These are phyloP conservation scores for Amphiura filiformis DNA, from an alignment of 35 echinoderm and acorn worm genomes.

Conservation along the genomic window DNA sequence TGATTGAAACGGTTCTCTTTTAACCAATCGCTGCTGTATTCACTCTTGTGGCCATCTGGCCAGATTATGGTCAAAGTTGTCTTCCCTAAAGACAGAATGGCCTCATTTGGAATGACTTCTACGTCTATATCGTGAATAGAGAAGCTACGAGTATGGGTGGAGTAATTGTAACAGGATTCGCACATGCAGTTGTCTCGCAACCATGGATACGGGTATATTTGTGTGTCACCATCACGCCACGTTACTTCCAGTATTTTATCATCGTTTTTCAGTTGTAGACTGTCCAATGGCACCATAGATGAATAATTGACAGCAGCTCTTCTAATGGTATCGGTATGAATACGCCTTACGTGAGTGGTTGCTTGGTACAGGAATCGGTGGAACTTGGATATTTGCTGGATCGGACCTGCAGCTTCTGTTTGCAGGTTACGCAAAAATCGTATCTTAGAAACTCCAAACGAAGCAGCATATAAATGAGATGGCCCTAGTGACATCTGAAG, in stretches of 20 bases:
- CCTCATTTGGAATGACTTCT: conserved; percentile 34
- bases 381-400: no score
- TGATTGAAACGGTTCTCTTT: conserved; percentile 51
- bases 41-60: conserved; percentile 62
- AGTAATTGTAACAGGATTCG: conserved; percentile 55
- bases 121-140: conserved; percentile 56
- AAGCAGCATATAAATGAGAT: no score
- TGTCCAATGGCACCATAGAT: no score
- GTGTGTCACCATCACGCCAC: conserved; percentile 40
- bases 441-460: no score
- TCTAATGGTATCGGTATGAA: no score
- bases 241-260: conserved; percentile 30
- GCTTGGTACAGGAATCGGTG: no score
- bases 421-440: no score
- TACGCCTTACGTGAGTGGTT: no score
- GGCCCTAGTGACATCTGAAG: no score
- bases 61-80: conserved; percentile 43
- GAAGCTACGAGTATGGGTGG: conserved; percentile 29
- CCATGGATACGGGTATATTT: conserved; percentile 80
- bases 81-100: conserved; percentile 8
- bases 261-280: neutral
- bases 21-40: conserved; percentile 32
- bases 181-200: conserved; percentile 88
- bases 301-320: no score
- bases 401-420: no score